phyloP scores from a whole-genome alignment of 2,797 vertebrate genomes.

The Manis crassicaudata region DNA sequence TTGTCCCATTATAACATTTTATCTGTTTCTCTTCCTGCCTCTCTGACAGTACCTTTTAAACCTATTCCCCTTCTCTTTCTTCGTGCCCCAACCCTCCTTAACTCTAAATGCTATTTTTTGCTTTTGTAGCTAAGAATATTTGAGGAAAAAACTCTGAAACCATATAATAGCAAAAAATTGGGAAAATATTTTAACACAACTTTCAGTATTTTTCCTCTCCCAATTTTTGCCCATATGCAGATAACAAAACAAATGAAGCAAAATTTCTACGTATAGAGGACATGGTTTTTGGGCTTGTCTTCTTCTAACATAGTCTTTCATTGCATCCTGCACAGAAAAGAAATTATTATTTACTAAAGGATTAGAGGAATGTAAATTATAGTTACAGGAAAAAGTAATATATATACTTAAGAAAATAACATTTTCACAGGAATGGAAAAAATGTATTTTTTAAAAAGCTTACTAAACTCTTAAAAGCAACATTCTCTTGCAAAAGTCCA shows the following conservation, averaged over 20 bases:
- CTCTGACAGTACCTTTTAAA: neutral
- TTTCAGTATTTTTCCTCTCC: neutral
- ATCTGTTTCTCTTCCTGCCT: neutral
- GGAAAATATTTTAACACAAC: neutral
- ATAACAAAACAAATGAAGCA: neutral
- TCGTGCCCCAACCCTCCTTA: neutral
- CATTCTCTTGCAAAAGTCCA: neutral
- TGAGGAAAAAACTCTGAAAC: neutral
- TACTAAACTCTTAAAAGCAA: neutral
- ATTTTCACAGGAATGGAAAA: neutral
- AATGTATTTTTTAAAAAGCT: neutral
- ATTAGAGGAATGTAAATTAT: neutral
- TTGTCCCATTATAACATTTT: neutral
- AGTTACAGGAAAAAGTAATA: slow-evolving; percentile 8
- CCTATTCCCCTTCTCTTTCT: neutral
- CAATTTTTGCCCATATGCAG: neutral
- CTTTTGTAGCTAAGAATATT: neutral
- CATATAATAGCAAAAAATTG: neutral
- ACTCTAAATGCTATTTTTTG: neutral
- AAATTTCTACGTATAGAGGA: neutral
- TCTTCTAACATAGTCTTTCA: neutral
- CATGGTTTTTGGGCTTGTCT: neutral
- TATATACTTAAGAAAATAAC: neutral
- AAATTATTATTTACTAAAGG: neutral
- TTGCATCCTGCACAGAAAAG: neutral